Evolutionary conservation across 2,797 vertebrate species (phyloP), one percentile per base, ranked within the genome.

Genomic region (Takifugu ocellatus): DNA sequence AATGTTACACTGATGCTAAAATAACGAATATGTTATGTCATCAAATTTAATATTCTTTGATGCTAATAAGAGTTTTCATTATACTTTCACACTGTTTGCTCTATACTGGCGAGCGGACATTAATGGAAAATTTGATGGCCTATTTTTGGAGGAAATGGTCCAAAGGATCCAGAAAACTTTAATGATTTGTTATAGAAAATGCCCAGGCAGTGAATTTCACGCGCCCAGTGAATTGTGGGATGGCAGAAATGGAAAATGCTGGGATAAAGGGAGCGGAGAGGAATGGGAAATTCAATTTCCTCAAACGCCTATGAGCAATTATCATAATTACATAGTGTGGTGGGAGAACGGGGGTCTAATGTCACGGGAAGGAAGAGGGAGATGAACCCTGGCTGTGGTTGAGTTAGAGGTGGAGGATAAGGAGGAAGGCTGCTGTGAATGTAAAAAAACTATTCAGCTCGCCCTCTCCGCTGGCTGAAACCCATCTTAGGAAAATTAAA

Each of bases 291-390:
- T 81, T 78, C 54, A 80, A 78, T 84, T 83, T 82, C 72, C 70
- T 82, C 70, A 70, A 82, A 77, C 60, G 64, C 73, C 59, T 70
- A 73, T 73, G 68, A 77, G 79, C 81, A 84, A 78, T 87, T 83
- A 85, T 79, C 66, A 78, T 86, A 84, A 86, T 86, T 75, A 84
- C 81, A 80, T 63, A 78, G 74, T 69, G 79, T 68, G 56, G 69
- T 67, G 65, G 66, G 61, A 66, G 77, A 74, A 42, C 6, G 1
- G 64, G 48, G 70, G 52, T 63, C 59, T 66, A 63, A 76, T 75
- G 72, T 79, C 56, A 58, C 62, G 51, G 62, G 73, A 66, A 62
- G 5, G 33, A 74, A 63, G 82, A 72, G 78, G 54, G 63, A 75
- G 63, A 66, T 17, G n/a, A 68, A 68, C 67, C 66, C 72, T 36